Evolutionary conservation across 2,888 invertebrate species (phyloP), one percentile per base, ranked within the genome.

Genomic region (Lysandra coridon): DNA sequence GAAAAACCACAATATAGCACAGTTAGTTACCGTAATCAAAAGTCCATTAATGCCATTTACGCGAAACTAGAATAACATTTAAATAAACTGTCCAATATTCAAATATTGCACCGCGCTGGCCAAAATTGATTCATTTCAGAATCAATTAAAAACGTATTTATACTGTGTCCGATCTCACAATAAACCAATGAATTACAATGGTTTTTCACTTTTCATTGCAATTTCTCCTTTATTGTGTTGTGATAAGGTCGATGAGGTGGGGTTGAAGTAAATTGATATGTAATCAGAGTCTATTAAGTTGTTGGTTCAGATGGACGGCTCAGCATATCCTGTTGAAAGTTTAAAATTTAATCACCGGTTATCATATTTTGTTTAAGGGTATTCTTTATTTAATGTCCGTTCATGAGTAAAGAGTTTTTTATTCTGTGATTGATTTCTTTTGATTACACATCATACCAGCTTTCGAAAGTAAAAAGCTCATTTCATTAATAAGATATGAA

Each of bases 241-340:
- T 33, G 40, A 75, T 78, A 81, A 79, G 78, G 64, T 57, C 60
- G 12, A 64, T 49, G 53, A 69, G 64, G 14, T 14, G 33, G 40
- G 14, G 69, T 10, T 30, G 53, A 49, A 62, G 75, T 64, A 79
- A 79, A 44, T 79, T 73, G 62, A 74, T 73, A 40, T 79, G 79
- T 75, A 74, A 79, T 79, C 74, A 75, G 80, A 78, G 60, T 60
- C 84, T 85, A 88, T 90, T 87, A 87, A 81, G 80, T 74, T 88
- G 91, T 91, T 89, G 89, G 88, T 89, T 90, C 92, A 92, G 88
- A 87, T 89, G 91, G 82, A 81, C 83, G 85, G 85, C 86, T 85
- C 85, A 62, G 80, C 82, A 80, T 83, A 82, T 84, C 84, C 85
- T 82, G 84, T 78, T 80, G 73, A 77, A 81, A 80, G 75, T 82